Conservation (phyloP, 2,888 invertebrate species). For the Pyrgus malvae region DNA sequence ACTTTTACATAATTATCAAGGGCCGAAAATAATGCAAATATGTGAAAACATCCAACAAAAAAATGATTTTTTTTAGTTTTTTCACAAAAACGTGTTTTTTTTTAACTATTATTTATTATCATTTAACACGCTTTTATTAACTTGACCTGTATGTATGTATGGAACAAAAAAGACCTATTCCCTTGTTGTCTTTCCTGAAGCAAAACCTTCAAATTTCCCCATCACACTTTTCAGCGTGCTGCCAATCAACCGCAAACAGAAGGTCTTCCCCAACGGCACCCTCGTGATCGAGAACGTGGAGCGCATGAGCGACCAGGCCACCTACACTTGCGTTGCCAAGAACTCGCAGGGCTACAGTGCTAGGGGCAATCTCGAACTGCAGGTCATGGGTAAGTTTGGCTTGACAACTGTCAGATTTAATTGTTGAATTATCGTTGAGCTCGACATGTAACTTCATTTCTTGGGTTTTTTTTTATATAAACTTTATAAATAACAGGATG, state of each 20-base stretch:
- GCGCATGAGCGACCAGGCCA: constrained; percentile 94
- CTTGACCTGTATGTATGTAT: too few species aligned
- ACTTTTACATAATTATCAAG: too few species aligned
- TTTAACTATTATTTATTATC: too few species aligned
- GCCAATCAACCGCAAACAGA: constrained; percentile 97
- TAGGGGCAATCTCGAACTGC: constrained; percentile 93
- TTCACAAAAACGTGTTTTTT: too few species aligned
- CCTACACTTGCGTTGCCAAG: constrained; percentile 96
- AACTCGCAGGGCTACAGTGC: constrained; percentile 95
- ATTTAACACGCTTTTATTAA: too few species aligned
- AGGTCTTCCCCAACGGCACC: constrained; percentile 95
- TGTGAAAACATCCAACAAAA: too few species aligned
- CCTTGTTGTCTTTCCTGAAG: too few species aligned
- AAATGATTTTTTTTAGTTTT: too few species aligned
- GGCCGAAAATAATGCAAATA: too few species aligned
- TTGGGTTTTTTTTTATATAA: too few species aligned
- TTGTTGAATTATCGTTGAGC: background rate
- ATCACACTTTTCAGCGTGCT: constrained; percentile 81
- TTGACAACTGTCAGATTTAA: background rate
- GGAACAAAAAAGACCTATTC: too few species aligned
- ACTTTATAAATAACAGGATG: too few species aligned
- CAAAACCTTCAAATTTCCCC: background rate
- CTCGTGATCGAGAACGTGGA: constrained; percentile 97
- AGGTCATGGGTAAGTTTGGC: constrained; percentile 95
- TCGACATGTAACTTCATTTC: background rate